These are phyloP conservation scores for Chlorospingus semifuscus DNA, from an alignment of 2,797 vertebrate species.

Conservation along the genomic window DNA sequence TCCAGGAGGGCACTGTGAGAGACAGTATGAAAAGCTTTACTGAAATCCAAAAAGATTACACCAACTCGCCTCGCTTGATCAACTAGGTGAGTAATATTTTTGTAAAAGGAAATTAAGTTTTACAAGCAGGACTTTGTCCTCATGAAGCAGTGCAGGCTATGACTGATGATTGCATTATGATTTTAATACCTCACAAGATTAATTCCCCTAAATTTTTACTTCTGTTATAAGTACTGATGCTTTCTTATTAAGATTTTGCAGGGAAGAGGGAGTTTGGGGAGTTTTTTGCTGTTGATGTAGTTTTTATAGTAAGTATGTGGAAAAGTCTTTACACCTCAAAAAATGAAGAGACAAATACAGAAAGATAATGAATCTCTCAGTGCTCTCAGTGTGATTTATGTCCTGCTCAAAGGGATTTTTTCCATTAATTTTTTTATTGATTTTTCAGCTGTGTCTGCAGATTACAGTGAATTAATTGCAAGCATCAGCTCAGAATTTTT, in stretches of 20 bases:
- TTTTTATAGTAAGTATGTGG: not conserved
- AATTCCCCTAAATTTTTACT: not conserved
- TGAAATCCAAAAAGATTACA: not conserved
- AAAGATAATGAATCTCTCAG: conserved; percentile 1
- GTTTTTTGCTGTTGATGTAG: not conserved
- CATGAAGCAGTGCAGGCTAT: not conserved
- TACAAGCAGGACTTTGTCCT: not conserved
- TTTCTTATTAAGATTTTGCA: not conserved
- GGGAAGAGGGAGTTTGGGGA: not conserved
- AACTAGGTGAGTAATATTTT: not conserved
- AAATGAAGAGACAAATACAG: not conserved
- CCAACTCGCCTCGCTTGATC: not conserved
- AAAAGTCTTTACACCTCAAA: not conserved
- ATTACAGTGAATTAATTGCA: conserved; percentile 53
- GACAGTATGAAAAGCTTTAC: not conserved
- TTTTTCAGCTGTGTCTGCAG: conserved; percentile 46
- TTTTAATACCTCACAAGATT: not conserved
- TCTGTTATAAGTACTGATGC: not conserved
- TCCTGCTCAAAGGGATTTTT: conserved; percentile 9
- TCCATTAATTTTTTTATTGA: conserved; percentile 15
- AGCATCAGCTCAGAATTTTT: conserved; percentile 12
- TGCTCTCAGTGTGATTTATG: conserved; percentile 1
- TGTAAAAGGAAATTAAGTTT: not conserved
- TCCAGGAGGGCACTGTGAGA: not conserved
- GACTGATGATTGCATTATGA: not conserved